Evolutionary conservation across 2,888 invertebrate species (phyloP), one percentile per base, ranked within the genome.

Genomic region (Diarsia mendica): DNA sequence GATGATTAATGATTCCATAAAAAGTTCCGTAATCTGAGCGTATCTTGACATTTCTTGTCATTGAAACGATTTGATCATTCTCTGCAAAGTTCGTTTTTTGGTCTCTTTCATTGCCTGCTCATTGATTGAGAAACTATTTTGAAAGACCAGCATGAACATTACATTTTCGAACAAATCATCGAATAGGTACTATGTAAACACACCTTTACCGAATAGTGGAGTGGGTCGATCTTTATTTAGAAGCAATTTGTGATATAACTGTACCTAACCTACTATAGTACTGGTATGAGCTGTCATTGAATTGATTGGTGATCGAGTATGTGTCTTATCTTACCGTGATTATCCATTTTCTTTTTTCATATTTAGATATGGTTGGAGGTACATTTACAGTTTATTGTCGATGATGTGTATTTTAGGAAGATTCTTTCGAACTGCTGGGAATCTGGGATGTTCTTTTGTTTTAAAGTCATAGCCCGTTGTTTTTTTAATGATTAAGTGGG

Each of bases 1-100:
- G 68, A 71, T 83, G 77, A 83, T 83, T 80, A 65, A 83, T 80
- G 72, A 63, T 73, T 58, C 9, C n/a, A n/a, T 64, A 46, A 69
- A 39, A 53, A 60, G 67, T 67, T 70, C 46, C 23, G 15, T 75
- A 58, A 44, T 33, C 28, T 68, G 28, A 13, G 18, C 28, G 51
- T 65, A 13, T 75, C 60, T 60, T 75, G 60, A 61, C 23, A 46
- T 58, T 67, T 51, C 20, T 58, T 53, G 65, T 69, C 75, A n/a
- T 66, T 23, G 33, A 28, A 39, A 51, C 18, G 33, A 48, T 65
- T 46, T 55, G 33, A 28, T 53, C 13, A 11, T 18, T 53, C 1
- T 18, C 39, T 13, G 66, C 6, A 18, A 9, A 66, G 10, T 39
- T 8, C 15, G 20, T 44, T 51, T 28, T 51, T 73, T 46, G 28